Percentiles rank a stretch among this genome's conserved stretches.
Conservation (phyloP, 2,888 invertebrate species). For the Macroteleia sp. region DNA sequence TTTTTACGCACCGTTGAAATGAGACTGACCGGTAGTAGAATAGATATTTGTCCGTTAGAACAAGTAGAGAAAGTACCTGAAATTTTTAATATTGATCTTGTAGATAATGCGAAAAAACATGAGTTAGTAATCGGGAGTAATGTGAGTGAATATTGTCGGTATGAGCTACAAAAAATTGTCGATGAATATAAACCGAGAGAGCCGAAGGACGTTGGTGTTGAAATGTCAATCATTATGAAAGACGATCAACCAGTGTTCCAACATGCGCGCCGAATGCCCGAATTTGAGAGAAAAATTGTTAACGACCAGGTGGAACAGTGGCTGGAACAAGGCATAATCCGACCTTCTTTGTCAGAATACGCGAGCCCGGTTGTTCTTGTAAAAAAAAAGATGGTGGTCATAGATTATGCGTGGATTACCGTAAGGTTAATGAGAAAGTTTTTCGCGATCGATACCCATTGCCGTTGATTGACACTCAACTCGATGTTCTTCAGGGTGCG, state of each 20-base stretch:
- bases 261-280: conserved; percentile 25
- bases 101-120: neutral
- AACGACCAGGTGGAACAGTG: conserved; percentile 8
- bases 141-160: neutral
- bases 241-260: conserved; percentile 31
- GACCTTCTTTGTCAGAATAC: conserved; percentile 35
- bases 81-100: neutral
- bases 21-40: neutral
- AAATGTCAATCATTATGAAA: conserved; percentile 5
- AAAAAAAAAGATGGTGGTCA: conserved; percentile 12
- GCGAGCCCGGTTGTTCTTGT: conserved; percentile 36
- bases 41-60: neutral
- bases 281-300: conserved; percentile 9
- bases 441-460: conserved; percentile 61
- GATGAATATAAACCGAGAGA: conserved; percentile 9
- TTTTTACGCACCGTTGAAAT: neutral
- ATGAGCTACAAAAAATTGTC: conserved; percentile 10
- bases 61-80: neutral
- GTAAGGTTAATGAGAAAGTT: conserved; percentile 75
- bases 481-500: conserved; percentile 23
- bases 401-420: conserved; percentile 76
- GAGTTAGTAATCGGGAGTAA: neutral
- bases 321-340: conserved; percentile 21
- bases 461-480: conserved; percentile 47
- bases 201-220: conserved; percentile 10